Evolutionary conservation across 1,140 invertebrate species (phyloP).

Genomic region (Bombus pascuorum): DNA sequence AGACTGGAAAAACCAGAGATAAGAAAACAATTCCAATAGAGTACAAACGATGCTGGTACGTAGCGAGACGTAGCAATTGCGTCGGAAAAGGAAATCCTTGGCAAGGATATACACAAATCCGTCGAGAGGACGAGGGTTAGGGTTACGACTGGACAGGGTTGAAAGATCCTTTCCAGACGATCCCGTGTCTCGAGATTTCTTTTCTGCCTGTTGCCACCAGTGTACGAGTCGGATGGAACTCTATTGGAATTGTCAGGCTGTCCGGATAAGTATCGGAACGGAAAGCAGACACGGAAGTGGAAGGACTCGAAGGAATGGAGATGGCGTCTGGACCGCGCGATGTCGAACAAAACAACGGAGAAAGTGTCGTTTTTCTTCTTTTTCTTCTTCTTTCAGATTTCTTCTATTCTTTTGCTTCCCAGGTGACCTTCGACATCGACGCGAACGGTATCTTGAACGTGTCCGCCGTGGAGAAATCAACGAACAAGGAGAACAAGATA

Average conservation of each 20-base stretch:
- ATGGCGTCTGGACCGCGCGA: neutral
- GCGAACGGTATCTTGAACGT: constrained; percentile 87
- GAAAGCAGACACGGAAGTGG: constrained; percentile 55
- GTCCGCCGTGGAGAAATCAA: constrained; percentile 82
- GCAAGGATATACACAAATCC: neutral
- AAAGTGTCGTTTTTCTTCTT: neutral
- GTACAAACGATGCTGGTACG: constrained; percentile 14
- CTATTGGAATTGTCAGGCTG: constrained; percentile 64
- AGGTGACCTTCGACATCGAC: constrained; percentile 86
- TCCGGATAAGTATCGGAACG: constrained; percentile 65
- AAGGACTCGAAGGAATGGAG: constrained; percentile 29
- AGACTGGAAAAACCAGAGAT: constrained; percentile 37
- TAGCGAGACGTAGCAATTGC: constrained; percentile 23
- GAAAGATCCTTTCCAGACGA: constrained; percentile 48
- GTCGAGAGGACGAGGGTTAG: constrained; percentile 30
- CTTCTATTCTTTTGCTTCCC: neutral
- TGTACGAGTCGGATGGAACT: constrained; percentile 48
- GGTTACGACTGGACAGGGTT: constrained; percentile 31
- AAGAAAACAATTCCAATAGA: constrained; percentile 56
- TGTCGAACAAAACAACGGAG: neutral
- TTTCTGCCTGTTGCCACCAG: constrained; percentile 61
- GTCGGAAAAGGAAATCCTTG: constrained; percentile 27
- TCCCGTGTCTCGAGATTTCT: constrained; percentile 58
- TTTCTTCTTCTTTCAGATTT: constrained; percentile 5
- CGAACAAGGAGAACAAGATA: constrained; percentile 87